Conservation (phyloP, 2,113 vertebrate species). For the Anthoscopus minutus region DNA sequence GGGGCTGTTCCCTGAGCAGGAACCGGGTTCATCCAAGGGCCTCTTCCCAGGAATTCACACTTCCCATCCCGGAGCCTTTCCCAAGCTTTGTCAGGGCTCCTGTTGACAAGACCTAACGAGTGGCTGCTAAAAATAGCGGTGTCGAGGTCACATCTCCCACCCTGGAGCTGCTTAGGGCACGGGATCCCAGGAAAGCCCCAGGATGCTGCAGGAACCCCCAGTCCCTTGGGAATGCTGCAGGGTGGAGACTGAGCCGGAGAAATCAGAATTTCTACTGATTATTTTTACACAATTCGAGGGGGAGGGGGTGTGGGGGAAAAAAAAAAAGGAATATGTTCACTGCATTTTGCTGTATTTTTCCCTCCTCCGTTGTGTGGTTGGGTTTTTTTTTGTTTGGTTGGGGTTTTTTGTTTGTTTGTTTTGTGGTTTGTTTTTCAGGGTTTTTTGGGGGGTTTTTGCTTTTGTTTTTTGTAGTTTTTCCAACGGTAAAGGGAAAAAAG, state of each 20-base stretch:
- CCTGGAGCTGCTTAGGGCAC: background rate
- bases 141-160: background rate
- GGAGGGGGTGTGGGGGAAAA: background rate
- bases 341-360: background rate
- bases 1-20: background rate
- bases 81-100: background rate
- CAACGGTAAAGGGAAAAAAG: background rate
- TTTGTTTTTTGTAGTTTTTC: background rate
- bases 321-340: background rate
- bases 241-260: background rate
- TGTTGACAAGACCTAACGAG: background rate
- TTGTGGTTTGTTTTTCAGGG: no score
- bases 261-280: background rate
- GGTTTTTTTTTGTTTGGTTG: no score
- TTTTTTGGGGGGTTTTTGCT: background rate
- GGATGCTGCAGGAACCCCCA: background rate
- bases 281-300: background rate
- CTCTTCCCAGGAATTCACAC: background rate
- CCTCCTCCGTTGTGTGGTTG: no score
- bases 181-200: background rate
- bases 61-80: background rate
- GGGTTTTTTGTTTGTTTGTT: no score
- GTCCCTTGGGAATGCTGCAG: accelerated
- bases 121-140: background rate
- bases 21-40: background rate